Percentiles rank a stretch among this genome's conserved stretches.
Evolutionary conservation across 2,888 invertebrate genomes (phyloP).

Genomic region (Melinaea menophilus): DNA sequence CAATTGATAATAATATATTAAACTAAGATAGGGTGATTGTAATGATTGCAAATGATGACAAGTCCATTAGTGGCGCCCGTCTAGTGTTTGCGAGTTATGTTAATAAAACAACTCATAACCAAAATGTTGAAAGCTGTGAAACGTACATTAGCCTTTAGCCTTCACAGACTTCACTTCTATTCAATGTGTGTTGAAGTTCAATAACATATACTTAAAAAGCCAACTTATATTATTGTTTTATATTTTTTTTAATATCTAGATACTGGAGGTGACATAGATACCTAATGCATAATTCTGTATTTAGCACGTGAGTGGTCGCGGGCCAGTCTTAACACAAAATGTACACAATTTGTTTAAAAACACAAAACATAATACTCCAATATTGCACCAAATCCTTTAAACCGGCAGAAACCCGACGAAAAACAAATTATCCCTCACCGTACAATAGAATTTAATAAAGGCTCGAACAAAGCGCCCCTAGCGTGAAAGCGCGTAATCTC

Average conservation of each 20-base stretch:
- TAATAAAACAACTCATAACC: background rate
- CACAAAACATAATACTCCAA: slow-evolving; percentile 19
- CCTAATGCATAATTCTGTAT: too few species aligned
- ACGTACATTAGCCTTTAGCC: background rate
- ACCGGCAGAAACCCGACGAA: slow-evolving; percentile 45
- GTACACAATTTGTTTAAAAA: slow-evolving; percentile 1
- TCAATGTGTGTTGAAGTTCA: too few species aligned
- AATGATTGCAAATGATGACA: too few species aligned
- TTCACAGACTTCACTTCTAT: too few species aligned
- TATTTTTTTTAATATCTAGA: too few species aligned
- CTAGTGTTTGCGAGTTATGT: background rate
- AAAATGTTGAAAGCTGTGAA: background rate
- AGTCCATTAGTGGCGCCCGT: background rate
- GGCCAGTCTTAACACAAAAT: too few species aligned
- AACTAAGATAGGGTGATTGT: too few species aligned
- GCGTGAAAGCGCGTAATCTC: slow-evolving; percentile 57
- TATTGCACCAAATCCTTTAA: slow-evolving; percentile 15
- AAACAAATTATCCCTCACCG: slow-evolving; percentile 61
- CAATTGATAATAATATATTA: too few species aligned
- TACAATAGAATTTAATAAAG: slow-evolving; percentile 65
- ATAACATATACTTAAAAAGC: too few species aligned
- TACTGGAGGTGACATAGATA: too few species aligned
- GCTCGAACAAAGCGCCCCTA: slow-evolving; percentile 65
- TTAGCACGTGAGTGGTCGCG: too few species aligned
- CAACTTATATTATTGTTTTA: too few species aligned